A percentile compares a stretch with the other conserved stretches of the same genome.
phyloP scores from a whole-genome alignment of 2,113 vertebrate genomes.

The Gavialis gangeticus region DNA sequence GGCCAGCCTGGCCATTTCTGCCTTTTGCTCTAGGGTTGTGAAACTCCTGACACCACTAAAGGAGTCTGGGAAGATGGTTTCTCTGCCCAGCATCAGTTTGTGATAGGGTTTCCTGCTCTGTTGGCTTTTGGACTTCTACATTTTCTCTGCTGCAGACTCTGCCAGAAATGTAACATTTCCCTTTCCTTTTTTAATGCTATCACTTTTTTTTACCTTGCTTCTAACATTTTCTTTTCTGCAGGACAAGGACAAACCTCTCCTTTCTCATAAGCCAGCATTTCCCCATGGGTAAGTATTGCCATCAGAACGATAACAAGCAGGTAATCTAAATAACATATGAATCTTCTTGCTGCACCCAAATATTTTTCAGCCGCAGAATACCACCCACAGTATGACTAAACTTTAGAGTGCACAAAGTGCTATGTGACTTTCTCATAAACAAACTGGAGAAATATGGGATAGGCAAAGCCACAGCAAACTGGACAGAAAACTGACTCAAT shows the following conservation, averaged over 20 bases:
- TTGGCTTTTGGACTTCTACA: neutral
- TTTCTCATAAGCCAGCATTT: neutral
- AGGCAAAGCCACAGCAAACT: no score
- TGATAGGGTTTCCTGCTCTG: neutral
- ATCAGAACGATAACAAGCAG: accelerated
- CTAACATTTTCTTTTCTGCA: neutral
- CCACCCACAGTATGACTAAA: accelerated
- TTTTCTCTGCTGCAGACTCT: neutral
- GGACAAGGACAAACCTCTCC: no score
- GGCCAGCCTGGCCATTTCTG: neutral
- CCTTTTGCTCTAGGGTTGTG: neutral
- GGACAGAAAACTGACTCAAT: no score
- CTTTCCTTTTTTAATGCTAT: neutral
- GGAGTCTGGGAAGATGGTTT: neutral
- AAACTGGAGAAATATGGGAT: no score
- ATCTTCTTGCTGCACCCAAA: accelerated
- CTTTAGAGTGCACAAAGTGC: neutral
- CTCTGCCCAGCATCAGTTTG: neutral
- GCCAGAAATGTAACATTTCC: neutral
- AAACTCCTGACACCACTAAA: neutral
- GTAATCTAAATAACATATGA: neutral
- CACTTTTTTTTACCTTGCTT: neutral
- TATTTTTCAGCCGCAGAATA: accelerated
- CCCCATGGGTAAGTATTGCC: neutral
- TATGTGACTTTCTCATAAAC: no score